phyloP scores from a whole-genome alignment of 2,888 invertebrate genomes.

The Tineola bisselliella region DNA sequence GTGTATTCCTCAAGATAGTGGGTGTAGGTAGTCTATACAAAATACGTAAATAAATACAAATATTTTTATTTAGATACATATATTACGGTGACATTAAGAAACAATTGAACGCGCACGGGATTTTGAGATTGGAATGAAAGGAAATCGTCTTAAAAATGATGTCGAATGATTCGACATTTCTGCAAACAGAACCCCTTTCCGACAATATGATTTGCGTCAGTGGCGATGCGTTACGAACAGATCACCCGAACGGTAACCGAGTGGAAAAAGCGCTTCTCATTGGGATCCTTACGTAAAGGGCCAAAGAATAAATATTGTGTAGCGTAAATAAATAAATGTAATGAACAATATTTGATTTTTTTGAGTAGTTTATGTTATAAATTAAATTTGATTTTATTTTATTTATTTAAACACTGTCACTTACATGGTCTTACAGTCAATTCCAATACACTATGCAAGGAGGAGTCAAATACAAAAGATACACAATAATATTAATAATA shows the following conservation, averaged over 20 bases:
- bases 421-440: too few relatives aligned
- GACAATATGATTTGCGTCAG: slow-evolving; percentile 68
- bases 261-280: slow-evolving; percentile 66
- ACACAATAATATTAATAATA: too few relatives aligned
- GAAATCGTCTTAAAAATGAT: not conserved
- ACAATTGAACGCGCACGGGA: not conserved
- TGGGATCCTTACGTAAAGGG: slow-evolving; percentile 18
- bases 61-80: too few relatives aligned
- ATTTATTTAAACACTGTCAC: too few relatives aligned
- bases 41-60: too few relatives aligned
- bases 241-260: slow-evolving; percentile 64
- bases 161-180: slow-evolving; percentile 49
- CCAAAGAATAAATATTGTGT: not conserved
- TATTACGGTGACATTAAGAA: not conserved
- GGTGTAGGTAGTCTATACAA: too few relatives aligned
- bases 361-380: too few relatives aligned
- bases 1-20: too few relatives aligned
- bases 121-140: not conserved
- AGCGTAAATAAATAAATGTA: not conserved
- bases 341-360: too few relatives aligned
- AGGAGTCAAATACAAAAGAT: too few relatives aligned
- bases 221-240: slow-evolving; percentile 62
- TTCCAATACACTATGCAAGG: too few relatives aligned
- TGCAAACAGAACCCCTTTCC: slow-evolving; percentile 46
- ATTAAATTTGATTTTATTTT: too few relatives aligned